phyloP scores from a whole-genome alignment of 92 coral and sea anemone genomes.

The Siderastrea radians region DNA sequence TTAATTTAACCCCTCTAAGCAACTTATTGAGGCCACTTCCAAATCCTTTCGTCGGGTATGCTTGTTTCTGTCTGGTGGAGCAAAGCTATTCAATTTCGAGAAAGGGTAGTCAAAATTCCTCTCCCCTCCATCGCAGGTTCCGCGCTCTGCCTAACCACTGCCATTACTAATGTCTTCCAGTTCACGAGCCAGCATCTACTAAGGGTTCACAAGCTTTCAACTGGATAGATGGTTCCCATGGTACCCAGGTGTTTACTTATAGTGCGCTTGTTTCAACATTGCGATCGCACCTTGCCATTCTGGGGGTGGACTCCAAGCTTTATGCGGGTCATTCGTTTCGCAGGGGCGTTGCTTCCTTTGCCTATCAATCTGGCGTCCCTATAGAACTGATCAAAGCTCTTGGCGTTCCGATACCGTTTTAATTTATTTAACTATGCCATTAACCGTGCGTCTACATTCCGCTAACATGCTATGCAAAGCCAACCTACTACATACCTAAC shows the following conservation, averaged over 20 bases:
- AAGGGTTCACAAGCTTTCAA: background rate
- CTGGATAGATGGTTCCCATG: too few relatives aligned
- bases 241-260: background rate
- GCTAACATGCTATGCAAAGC: too few relatives aligned
- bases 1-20: background rate
- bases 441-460: too few relatives aligned
- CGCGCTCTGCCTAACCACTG: background rate
- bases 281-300: background rate
- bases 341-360: background rate
- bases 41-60: background rate
- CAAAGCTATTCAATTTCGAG: background rate
- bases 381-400: background rate
- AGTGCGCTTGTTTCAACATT: background rate
- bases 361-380: too few relatives aligned
- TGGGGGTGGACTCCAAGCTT: background rate
- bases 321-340: slow-evolving; percentile 5
- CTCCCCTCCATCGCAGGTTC: background rate
- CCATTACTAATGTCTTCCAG: background rate
- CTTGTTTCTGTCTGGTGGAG: background rate
- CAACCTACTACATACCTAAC: background rate
- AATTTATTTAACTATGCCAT: background rate
- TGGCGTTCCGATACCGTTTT: background rate
- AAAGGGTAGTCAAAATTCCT: background rate
- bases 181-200: background rate
- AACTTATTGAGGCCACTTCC: background rate